Conservation (phyloP, 2,888 invertebrate genomes). For the Macrosiphum euphorbiae region DNA sequence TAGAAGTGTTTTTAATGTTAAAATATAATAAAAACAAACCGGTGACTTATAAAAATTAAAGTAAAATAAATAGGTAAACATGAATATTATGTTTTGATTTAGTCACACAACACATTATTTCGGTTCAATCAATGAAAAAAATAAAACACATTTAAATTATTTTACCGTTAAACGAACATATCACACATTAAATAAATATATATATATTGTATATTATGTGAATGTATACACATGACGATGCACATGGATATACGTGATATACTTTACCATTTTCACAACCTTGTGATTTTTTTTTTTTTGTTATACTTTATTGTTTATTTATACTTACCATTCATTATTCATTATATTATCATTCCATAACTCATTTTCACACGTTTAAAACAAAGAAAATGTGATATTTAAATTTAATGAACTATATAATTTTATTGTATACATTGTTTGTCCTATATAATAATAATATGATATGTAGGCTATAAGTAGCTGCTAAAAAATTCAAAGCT, state of each 20-base stretch:
- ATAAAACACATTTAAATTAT: slow-evolving; percentile 16
- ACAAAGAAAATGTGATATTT: slow-evolving; percentile 64
- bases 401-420: slow-evolving; percentile 50
- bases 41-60: background rate
- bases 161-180: slow-evolving; percentile 50
- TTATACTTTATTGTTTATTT: slow-evolving; percentile 25
- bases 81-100: background rate
- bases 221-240: background rate
- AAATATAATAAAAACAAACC: background rate
- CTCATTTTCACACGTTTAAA: slow-evolving; percentile 62
- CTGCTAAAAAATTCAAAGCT: slow-evolving; percentile 33
- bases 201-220: slow-evolving; percentile 24
- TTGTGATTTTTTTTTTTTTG: slow-evolving; percentile 50
- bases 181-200: slow-evolving; percentile 39
- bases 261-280: slow-evolving; percentile 12
- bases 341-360: slow-evolving; percentile 57
- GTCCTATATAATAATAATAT: slow-evolving; percentile 11
- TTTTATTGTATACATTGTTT: slow-evolving; percentile 45
- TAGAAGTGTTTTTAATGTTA: slow-evolving; percentile 17
- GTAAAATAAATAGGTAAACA: background rate
- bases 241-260: background rate
- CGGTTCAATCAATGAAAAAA: slow-evolving; percentile 14
- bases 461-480: slow-evolving; percentile 47
- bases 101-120: background rate
- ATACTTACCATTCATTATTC: slow-evolving; percentile 44